phyloP scores from a whole-genome alignment of 1,140 invertebrate species.

The Varroa destructor region DNA sequence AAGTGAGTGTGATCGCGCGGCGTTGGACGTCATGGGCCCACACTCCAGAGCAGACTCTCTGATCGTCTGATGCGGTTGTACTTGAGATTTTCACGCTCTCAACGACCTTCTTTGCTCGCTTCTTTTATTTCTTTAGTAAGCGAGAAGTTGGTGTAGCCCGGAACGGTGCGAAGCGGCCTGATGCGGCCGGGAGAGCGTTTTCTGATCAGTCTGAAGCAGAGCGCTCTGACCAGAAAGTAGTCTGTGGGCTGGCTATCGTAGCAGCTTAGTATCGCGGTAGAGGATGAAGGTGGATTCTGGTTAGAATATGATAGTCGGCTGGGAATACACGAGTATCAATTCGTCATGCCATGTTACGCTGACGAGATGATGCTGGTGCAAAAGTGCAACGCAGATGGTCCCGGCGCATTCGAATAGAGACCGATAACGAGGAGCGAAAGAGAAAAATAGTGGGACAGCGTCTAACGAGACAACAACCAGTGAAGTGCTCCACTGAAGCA shows the following conservation, averaged over 20 bases:
- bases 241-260: background rate
- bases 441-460: no score
- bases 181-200: background rate
- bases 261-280: background rate
- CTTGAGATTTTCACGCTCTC: constrained; percentile 27
- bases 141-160: background rate
- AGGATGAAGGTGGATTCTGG: no score
- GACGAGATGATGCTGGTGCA: no score
- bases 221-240: background rate
- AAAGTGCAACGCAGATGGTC: no score
- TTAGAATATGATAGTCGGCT: no score
- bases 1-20: background rate
- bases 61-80: background rate
- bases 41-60: background rate
- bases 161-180: background rate
- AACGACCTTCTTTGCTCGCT: constrained; percentile 3
- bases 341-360: no score
- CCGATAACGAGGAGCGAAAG: no score
- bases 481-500: no score
- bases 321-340: no score
- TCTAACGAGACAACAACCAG: no score
- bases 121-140: background rate
- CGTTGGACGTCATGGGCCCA: background rate
- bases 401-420: no score
- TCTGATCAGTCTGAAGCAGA: background rate